These are phyloP conservation scores for Papilio helenus DNA, from an alignment of 1,140 invertebrate genomes.

Conservation along the genomic window DNA sequence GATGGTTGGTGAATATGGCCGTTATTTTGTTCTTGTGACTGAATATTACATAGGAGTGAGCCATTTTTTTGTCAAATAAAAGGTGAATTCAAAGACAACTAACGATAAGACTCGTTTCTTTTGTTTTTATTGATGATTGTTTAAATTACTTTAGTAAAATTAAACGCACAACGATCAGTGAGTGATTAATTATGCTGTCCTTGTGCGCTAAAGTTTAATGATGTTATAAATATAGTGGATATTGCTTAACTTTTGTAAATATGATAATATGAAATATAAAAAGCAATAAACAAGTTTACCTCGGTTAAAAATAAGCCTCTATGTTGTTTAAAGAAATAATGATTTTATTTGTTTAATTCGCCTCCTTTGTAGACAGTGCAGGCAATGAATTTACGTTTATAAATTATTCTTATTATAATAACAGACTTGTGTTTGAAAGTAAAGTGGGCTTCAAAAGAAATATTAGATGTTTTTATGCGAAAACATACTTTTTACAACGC, in stretches of 20 bases:
- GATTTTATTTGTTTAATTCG: not conserved
- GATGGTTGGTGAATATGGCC: too few relatives aligned
- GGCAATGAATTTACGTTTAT: not conserved
- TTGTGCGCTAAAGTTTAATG: slow-evolving; percentile 15
- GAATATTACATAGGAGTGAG: too few relatives aligned
- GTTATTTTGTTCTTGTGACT: too few relatives aligned
- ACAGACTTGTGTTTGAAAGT: not conserved
- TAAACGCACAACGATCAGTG: not conserved
- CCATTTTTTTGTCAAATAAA: not conserved
- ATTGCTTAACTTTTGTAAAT: not conserved
- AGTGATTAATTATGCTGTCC: slow-evolving; percentile 1
- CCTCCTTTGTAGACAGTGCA: not conserved
- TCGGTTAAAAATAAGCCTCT: slow-evolving; percentile 5
- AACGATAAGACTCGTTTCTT: not conserved
- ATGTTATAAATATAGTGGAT: slow-evolving; percentile 3
- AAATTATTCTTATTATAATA: not conserved
- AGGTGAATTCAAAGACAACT: too few relatives aligned
- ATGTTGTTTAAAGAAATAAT: not conserved
- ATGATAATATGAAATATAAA: not conserved
- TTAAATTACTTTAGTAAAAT: not conserved
- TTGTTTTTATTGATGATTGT: not conserved
- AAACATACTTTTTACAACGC: not conserved
- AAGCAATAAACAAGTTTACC: not conserved
- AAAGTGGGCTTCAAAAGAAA: slow-evolving; percentile 20
- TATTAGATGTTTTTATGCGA: not conserved